Evolutionary conservation across 2,888 invertebrate species (phyloP).

Genomic region (Macrophya annulata): DNA sequence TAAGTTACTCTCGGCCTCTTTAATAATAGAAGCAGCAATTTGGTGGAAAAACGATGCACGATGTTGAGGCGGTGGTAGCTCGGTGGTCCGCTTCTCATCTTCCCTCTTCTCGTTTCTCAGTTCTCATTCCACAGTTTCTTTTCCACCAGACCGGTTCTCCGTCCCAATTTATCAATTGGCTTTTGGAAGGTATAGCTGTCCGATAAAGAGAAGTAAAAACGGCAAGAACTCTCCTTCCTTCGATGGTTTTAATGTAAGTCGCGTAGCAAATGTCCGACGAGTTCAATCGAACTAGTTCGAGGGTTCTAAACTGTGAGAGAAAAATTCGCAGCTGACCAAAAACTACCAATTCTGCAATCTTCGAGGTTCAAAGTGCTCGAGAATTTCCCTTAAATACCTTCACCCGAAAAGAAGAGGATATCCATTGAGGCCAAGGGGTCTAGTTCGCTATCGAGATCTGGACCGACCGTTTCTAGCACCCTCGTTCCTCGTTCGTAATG

Average conservation of each 20-base stretch:
- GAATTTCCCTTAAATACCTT: background rate
- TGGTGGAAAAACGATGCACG: slow-evolving; percentile 57
- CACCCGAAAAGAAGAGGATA: slow-evolving; percentile 15
- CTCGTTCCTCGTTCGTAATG: slow-evolving; percentile 32
- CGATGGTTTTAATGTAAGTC: slow-evolving; percentile 19
- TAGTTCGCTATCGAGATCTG: slow-evolving; percentile 43
- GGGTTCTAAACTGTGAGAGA: background rate
- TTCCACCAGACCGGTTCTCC: background rate
- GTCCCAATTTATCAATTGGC: slow-evolving; percentile 54
- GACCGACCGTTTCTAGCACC: slow-evolving; percentile 22
- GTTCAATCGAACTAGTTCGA: background rate
- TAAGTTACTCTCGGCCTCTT: slow-evolving; percentile 51
- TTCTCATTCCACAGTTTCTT: slow-evolving; percentile 30
- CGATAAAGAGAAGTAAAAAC: background rate
- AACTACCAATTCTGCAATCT: background rate
- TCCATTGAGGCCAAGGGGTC: background rate
- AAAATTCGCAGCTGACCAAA: background rate
- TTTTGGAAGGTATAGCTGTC: slow-evolving; percentile 40
- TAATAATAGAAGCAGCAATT: slow-evolving; percentile 58
- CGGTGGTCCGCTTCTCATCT: slow-evolving; percentile 6
- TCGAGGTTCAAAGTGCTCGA: background rate
- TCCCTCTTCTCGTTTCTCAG: slow-evolving; percentile 32
- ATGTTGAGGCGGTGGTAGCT: background rate
- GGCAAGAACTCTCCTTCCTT: background rate
- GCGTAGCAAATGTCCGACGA: slow-evolving; percentile 28